phyloP scores from a whole-genome alignment of 1,140 invertebrate species.

The Phymastichus coffea region DNA sequence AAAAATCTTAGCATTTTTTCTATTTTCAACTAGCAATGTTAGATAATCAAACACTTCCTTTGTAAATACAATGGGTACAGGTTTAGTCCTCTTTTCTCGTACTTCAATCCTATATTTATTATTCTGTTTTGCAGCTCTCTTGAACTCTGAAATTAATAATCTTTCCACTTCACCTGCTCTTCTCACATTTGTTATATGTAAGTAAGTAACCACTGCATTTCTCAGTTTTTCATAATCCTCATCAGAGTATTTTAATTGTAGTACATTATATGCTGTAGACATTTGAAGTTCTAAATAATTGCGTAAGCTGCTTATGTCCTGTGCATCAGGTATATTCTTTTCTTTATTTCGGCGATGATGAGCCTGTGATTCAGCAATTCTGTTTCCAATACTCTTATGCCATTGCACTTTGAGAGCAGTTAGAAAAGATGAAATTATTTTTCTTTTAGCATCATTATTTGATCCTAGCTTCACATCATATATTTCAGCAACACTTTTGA shows the following conservation, averaged over 20 bases:
- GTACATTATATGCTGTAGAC: background rate
- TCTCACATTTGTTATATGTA: background rate
- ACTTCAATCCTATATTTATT: background rate
- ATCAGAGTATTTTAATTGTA: background rate
- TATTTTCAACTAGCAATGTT: background rate
- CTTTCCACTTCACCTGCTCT: background rate
- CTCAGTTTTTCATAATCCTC: background rate
- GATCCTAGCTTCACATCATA: background rate
- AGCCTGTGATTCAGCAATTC: constrained; percentile 7
- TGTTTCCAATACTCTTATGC: constrained; percentile 16
- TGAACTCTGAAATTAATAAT: background rate
- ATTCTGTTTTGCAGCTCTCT: background rate
- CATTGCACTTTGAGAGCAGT: background rate
- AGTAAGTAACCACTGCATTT: background rate
- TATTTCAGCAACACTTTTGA: background rate
- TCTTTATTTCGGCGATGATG: constrained; percentile 14
- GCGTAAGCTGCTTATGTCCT: constrained; percentile 15
- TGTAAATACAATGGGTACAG: background rate
- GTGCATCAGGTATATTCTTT: constrained; percentile 2
- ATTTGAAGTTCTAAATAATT: background rate
- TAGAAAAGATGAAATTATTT: constrained; percentile 14
- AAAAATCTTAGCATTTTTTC: background rate
- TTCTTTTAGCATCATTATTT: constrained; percentile 2
- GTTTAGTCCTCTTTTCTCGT: background rate
- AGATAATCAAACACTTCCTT: background rate